phyloP scores from a whole-genome alignment of 2,113 vertebrate genomes.

The Entosphenus tridentatus region DNA sequence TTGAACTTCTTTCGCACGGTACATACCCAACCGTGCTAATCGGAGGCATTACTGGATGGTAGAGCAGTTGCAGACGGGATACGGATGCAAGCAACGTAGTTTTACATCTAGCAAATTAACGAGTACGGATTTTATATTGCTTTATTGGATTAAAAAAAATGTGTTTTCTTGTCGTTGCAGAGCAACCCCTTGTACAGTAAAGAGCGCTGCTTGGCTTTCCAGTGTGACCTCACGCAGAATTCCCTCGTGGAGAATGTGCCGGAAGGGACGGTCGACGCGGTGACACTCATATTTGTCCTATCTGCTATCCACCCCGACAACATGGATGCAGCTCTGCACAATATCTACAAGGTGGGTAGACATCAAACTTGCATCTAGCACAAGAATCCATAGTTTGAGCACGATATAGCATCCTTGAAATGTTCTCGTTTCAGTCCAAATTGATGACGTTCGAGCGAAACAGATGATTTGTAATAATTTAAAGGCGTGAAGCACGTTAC shows the following conservation, averaged over 20 bases:
- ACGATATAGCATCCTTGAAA: no score
- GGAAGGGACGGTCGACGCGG: slow-evolving; percentile 40
- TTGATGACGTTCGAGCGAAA: no score
- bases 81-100: neutral
- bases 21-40: no score
- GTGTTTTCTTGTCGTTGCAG: slow-evolving; percentile 21
- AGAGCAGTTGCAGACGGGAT: no score
- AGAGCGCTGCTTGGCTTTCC: slow-evolving; percentile 55
- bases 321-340: slow-evolving; percentile 51
- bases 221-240: slow-evolving; percentile 73
- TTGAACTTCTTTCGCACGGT: no score
- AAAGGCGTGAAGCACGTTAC: no score
- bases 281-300: slow-evolving; percentile 68
- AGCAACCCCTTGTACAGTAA: slow-evolving; percentile 41
- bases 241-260: slow-evolving; percentile 39
- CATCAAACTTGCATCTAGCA: no score
- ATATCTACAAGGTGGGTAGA: slow-evolving; percentile 42
- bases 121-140: no score
- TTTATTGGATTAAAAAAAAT: neutral
- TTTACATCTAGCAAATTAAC: neutral
- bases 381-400: no score
- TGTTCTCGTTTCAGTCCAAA: no score
- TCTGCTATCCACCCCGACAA: slow-evolving; percentile 81
- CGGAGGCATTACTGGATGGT: no score
- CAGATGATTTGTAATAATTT: no score